These are phyloP conservation scores for Lysiphlebus fabarum DNA, from an alignment of 1,140 invertebrate genomes.

Conservation along the genomic window DNA sequence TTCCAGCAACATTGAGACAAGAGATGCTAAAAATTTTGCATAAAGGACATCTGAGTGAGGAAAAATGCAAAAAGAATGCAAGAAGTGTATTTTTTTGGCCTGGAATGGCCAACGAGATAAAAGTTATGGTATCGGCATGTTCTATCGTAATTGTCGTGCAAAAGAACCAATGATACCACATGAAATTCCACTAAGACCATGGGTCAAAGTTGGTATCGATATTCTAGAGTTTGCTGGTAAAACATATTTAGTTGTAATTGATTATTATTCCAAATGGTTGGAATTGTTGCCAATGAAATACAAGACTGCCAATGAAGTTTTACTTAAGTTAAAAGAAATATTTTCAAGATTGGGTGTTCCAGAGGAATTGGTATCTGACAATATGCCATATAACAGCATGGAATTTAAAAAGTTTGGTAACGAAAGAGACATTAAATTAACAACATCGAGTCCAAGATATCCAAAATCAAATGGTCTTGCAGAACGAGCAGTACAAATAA, in stretches of 20 bases:
- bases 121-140: slow-evolving; percentile 34
- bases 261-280: slow-evolving; percentile 40
- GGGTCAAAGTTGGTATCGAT: slow-evolving; percentile 35
- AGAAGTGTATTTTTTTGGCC: slow-evolving; percentile 45
- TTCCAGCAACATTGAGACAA: slow-evolving; percentile 34
- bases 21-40: slow-evolving; percentile 41
- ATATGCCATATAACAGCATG: slow-evolving; percentile 30
- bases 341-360: slow-evolving; percentile 39
- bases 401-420: slow-evolving; percentile 30
- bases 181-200: slow-evolving; percentile 34
- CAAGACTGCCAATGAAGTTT: slow-evolving; percentile 30
- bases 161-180: slow-evolving; percentile 36
- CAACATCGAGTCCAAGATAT: slow-evolving; percentile 34
- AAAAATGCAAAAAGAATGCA: slow-evolving; percentile 38
- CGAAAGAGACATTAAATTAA: slow-evolving; percentile 32
- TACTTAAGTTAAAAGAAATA: slow-evolving; percentile 26
- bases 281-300: slow-evolving; percentile 32
- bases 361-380: slow-evolving; percentile 33
- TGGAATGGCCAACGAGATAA: slow-evolving; percentile 39
- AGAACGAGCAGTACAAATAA: slow-evolving; percentile 29
- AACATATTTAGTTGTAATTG: slow-evolving; percentile 33
- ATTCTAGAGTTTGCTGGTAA: slow-evolving; percentile 28
- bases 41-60: slow-evolving; percentile 35
- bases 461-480: slow-evolving; percentile 33
- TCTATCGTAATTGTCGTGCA: slow-evolving; percentile 27